Evolutionary conservation across 2,888 invertebrate species (phyloP).

Genomic region (Eurytoma californica): DNA sequence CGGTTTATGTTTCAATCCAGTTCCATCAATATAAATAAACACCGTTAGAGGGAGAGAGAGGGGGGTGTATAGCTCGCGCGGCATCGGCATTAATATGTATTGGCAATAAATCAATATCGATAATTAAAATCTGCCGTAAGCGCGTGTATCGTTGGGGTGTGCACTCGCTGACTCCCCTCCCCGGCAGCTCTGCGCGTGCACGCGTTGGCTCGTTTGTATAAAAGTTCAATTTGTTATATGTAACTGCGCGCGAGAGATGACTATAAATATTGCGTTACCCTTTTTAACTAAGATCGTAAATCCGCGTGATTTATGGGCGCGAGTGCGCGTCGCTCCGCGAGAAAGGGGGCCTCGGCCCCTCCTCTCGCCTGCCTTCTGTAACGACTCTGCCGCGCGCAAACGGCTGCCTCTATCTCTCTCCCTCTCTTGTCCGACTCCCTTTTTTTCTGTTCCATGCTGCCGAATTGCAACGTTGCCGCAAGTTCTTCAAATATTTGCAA

Average conservation of each 20-base stretch:
- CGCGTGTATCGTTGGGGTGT: constrained; percentile 28
- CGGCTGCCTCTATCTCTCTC: constrained; percentile 12
- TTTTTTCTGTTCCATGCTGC: not conserved
- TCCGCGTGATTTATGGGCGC: constrained; percentile 70
- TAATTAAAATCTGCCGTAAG: constrained; percentile 72
- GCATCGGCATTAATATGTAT: constrained; percentile 71
- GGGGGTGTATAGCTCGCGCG: constrained; percentile 54
- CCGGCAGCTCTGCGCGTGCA: constrained; percentile 3
- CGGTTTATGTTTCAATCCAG: constrained; percentile 72
- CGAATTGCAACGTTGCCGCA: constrained; percentile 38
- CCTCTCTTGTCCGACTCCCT: not conserved
- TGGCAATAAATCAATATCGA: constrained; percentile 74
- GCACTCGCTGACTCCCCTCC: constrained; percentile 7
- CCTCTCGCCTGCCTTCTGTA: constrained; percentile 6
- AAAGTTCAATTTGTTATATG: constrained; percentile 74
- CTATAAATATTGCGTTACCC: constrained; percentile 74
- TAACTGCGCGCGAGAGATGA: constrained; percentile 71
- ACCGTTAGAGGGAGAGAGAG: constrained; percentile 32
- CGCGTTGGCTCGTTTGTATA: constrained; percentile 67
- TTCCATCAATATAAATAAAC: constrained; percentile 72
- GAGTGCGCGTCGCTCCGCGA: constrained; percentile 57
- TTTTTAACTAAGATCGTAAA: constrained; percentile 73
- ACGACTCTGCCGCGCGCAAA: not conserved
- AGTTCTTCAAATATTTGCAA: constrained; percentile 38
- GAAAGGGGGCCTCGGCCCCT: constrained; percentile 56